These are phyloP conservation scores for Magallana gigas DNA, from an alignment of 1,140 invertebrate species.

Conservation along the genomic window DNA sequence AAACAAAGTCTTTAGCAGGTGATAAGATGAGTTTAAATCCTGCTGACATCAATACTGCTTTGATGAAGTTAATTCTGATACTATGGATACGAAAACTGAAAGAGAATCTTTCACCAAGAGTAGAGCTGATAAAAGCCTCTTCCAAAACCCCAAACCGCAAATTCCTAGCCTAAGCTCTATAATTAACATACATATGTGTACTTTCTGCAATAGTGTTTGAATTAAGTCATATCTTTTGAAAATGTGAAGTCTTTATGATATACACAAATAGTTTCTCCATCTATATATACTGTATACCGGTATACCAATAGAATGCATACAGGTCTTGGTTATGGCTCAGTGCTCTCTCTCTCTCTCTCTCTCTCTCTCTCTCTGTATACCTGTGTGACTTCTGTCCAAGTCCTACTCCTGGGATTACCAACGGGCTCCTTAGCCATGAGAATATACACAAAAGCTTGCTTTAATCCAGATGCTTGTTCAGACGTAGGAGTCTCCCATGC, in stretches of 20 bases:
- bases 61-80: conserved; percentile 34
- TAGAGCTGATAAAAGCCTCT: not conserved
- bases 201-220: not conserved
- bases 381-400: conserved; percentile 12
- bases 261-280: not conserved
- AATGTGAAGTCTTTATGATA: not conserved
- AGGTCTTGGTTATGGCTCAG: too few species aligned
- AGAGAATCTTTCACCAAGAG: not conserved
- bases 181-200: not conserved
- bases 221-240: too few species aligned
- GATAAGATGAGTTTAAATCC: conserved; percentile 7
- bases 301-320: too few species aligned
- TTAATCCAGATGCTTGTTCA: not conserved
- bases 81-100: not conserved
- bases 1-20: conserved; percentile 14
- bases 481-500: not conserved
- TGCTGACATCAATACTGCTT: conserved; percentile 22
- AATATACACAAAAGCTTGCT: conserved; percentile 29
- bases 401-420: not conserved
- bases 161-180: not conserved
- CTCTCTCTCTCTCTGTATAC: conserved; percentile 21
- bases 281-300: too few species aligned
- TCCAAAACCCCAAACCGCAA: not conserved
- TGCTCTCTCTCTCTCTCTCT: not conserved
- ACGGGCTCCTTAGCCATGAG: conserved; percentile 16